Base-by-base conservation (phyloP, 2,113 vertebrate species). In the Phoxinus phoxinus region DNA sequence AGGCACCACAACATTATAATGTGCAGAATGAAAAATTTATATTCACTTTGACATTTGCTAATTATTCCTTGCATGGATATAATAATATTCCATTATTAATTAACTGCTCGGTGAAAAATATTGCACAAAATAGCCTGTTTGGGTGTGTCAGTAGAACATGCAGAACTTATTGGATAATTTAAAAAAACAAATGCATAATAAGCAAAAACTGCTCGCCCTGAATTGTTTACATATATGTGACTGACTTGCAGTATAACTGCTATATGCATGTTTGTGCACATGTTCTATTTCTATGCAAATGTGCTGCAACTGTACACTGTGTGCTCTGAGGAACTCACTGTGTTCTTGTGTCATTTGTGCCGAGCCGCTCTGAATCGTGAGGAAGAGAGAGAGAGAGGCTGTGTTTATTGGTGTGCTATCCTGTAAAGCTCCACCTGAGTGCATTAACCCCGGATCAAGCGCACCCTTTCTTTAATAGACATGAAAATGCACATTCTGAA, bases 51-150 rank as follows among this genome's bases (percentile, higher is more conserved):
- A 53, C 19, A 8, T 56, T 23, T 23, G 19, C 53, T 73, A 44
- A 13, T 3, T 23, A 48, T 8, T 23, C 53, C 41, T 25, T 73
- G 12, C 41, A 83, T 75, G 74, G n/a, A n/a, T n/a, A n/a, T n/a
- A n/a, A n/a, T n/a, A n/a, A n/a, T n/a, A 81, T 58, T 82, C 86
- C 88, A 93, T 93, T 89, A 93, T 91, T 93, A 89, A 94, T 95
- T 94, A 95, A 94, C 94, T 85, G 88, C 88, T 93, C 88, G 85
- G 91, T 90, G 93, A 94, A 95, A 93, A 92, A 86, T 82, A 41
- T 69, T 61, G 32, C 48, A 53, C 61, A 51, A 53, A 48, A 58
- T 56, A 63, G 61, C 46, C 53, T 85, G 74, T 86, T 61, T 77
- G 44, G 51, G 69, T 30, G 27, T 44, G 23, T 46, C 12, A 46